phyloP scores from a whole-genome alignment of 2,797 vertebrate species.

The Eutrigla gurnardus region DNA sequence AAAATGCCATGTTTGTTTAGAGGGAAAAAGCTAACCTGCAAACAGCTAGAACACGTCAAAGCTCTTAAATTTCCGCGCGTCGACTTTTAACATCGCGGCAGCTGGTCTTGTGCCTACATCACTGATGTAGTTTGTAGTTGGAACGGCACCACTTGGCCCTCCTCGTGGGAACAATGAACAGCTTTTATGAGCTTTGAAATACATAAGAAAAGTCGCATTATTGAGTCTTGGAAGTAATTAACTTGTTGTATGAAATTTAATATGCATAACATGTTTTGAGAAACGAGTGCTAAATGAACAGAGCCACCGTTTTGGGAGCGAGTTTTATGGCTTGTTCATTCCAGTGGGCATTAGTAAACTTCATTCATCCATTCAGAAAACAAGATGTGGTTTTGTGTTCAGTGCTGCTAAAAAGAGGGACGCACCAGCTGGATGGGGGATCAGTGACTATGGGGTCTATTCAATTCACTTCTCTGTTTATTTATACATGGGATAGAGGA shows the following conservation, averaged over 20 bases:
- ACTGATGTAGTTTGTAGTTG: slow-evolving; percentile 28
- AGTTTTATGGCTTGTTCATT: slow-evolving; percentile 5
- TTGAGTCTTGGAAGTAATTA: background rate
- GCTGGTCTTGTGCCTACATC: slow-evolving; percentile 35
- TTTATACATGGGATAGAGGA: background rate
- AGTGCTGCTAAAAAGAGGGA: background rate
- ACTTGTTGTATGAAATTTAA: slow-evolving; percentile 8
- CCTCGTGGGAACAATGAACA: slow-evolving; percentile 20
- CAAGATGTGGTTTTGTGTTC: background rate
- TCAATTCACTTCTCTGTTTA: background rate
- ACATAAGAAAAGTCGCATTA: background rate
- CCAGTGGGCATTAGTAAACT: background rate
- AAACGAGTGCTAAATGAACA: background rate
- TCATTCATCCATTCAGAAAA: slow-evolving; percentile 28
- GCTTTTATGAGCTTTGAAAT: background rate
- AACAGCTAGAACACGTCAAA: background rate
- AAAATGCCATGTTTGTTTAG: background rate
- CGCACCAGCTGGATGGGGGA: background rate
- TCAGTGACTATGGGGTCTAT: background rate
- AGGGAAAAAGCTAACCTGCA: background rate
- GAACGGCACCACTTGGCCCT: slow-evolving; percentile 6
- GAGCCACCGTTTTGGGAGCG: background rate
- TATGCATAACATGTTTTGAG: slow-evolving; percentile 1
- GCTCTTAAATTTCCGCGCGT: background rate
- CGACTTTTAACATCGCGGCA: slow-evolving; percentile 12